A percentile compares a stretch with the other conserved stretches of the same genome.
Evolutionary conservation across 2,888 invertebrate species (phyloP).

Genomic region (Trachelus iudaicus): DNA sequence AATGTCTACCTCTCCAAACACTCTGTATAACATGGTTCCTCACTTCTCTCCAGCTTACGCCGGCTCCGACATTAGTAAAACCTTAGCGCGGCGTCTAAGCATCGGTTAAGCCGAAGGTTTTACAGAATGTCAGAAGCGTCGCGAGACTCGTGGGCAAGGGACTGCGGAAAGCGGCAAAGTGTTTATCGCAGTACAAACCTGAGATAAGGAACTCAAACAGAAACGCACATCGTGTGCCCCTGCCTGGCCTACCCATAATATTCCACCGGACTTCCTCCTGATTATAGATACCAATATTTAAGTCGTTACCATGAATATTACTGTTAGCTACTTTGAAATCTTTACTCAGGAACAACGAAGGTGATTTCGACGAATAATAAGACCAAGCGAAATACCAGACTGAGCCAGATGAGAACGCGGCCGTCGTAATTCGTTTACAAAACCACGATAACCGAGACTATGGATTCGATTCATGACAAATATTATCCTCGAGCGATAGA

Average conservation of each 20-base stretch:
- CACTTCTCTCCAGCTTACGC: not conserved
- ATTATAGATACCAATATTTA: slow-evolving; percentile 59
- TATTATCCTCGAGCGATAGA: not conserved
- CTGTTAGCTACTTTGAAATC: not conserved
- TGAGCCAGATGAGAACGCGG: not conserved
- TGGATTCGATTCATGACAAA: not conserved
- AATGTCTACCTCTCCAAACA: not conserved
- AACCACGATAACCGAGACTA: not conserved
- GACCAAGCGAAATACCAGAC: not conserved
- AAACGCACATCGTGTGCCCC: slow-evolving; percentile 48
- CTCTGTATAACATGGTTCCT: not conserved
- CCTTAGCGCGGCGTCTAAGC: not conserved
- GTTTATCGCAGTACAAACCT: slow-evolving; percentile 62
- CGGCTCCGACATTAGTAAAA: not conserved
- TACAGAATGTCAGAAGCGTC: not conserved
- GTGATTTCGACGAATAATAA: not conserved
- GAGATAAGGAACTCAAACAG: slow-evolving; percentile 63
- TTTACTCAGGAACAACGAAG: not conserved
- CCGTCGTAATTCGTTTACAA: not conserved
- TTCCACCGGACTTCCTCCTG: slow-evolving; percentile 62
- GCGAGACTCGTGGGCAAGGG: not conserved
- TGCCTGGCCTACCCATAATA: slow-evolving; percentile 40
- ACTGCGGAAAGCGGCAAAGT: slow-evolving; percentile 8
- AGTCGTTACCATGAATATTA: slow-evolving; percentile 33
- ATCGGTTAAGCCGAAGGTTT: not conserved